Evolutionary conservation across 1,140 invertebrate genomes (phyloP).

Genomic region (Papilio glaucus): DNA sequence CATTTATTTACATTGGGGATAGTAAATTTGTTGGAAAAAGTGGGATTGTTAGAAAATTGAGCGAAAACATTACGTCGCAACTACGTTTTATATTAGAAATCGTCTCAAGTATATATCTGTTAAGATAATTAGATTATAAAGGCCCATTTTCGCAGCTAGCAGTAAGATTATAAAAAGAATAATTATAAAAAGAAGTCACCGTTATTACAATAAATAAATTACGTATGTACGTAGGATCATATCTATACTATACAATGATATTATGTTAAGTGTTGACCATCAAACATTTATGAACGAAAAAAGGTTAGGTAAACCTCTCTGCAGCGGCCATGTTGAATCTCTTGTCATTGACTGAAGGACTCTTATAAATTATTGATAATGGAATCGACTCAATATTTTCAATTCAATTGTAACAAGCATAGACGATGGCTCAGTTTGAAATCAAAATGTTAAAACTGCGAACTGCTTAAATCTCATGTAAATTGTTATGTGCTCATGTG

Average conservation of each 20-base stretch:
- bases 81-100: too few species aligned
- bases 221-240: neutral
- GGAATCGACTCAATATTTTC: neutral
- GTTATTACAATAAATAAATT: neutral
- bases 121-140: too few species aligned
- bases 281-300: neutral
- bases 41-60: too few species aligned
- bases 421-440: neutral
- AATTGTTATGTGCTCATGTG: too few species aligned
- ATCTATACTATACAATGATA: neutral
- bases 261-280: neutral
- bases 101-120: too few species aligned
- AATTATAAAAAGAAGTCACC: too few species aligned
- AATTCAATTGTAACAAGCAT: neutral
- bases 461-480: too few species aligned
- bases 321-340: neutral
- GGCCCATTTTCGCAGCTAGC: too few species aligned
- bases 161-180: too few species aligned
- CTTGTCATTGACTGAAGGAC: constrained; percentile 6
- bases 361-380: constrained; percentile 18
- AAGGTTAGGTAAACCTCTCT: neutral
- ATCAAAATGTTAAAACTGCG: neutral
- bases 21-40: too few species aligned
- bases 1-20: too few species aligned
- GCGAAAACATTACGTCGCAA: too few species aligned